Conservation (phyloP, 2,888 invertebrate genomes). For the Orchesellides sinensis region DNA sequence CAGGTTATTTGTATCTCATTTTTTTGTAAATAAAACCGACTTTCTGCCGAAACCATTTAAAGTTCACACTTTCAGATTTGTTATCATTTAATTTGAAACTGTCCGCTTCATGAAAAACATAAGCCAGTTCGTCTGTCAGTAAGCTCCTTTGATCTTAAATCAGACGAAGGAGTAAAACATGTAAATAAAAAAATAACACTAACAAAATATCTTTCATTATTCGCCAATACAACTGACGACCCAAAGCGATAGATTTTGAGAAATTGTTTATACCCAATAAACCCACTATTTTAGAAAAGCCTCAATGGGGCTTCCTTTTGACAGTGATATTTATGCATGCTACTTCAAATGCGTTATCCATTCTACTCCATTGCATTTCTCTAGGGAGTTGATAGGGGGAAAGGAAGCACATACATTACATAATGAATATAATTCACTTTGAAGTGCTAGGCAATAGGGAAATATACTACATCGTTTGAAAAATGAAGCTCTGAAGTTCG, state of each 20-base stretch:
- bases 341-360: constrained; percentile 32
- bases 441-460: too few species aligned
- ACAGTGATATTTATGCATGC: constrained; percentile 14
- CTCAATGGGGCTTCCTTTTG: too few species aligned
- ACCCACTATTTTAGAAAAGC: too few species aligned
- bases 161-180: background rate
- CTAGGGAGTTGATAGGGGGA: background rate
- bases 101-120: constrained; percentile 9
- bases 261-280: background rate
- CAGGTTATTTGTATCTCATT: background rate
- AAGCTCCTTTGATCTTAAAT: constrained; percentile 4
- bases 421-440: constrained; percentile 35
- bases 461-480: too few species aligned
- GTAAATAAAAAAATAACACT: background rate
- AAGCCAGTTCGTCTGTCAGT: background rate
- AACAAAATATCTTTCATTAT: background rate
- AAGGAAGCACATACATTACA: background rate
- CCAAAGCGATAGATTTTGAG: background rate
- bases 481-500: constrained; percentile 9
- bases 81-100: constrained; percentile 54
- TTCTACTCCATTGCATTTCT: background rate
- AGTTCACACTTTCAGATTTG: constrained; percentile 24
- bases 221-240: background rate
- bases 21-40: background rate
- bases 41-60: background rate